phyloP scores from a whole-genome alignment of 1,140 invertebrate genomes.

The Lepidostoma basale region DNA sequence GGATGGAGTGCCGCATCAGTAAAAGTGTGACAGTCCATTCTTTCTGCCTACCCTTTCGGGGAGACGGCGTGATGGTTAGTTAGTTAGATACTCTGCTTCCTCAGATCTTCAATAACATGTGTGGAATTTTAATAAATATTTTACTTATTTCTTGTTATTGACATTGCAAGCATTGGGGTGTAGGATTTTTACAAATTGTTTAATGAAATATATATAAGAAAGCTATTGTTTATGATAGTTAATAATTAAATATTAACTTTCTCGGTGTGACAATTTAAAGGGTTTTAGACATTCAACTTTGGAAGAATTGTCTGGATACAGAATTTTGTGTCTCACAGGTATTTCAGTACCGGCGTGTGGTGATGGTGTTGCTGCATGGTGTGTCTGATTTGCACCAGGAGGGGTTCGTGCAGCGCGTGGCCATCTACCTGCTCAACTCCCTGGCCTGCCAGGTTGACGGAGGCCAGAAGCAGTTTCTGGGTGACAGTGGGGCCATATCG shows the following conservation, averaged over 20 bases:
- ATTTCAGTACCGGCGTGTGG: slow-evolving; percentile 89
- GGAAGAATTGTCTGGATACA: background rate
- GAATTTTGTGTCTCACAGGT: slow-evolving; percentile 64
- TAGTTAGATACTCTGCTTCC: too few species aligned
- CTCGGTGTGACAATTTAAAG: background rate
- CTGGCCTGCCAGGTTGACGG: slow-evolving; percentile 96
- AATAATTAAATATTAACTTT: background rate
- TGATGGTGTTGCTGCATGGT: slow-evolving; percentile 83
- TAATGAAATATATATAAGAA: too few species aligned
- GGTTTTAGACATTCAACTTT: background rate
- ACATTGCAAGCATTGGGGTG: too few species aligned
- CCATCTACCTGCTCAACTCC: slow-evolving; percentile 93
- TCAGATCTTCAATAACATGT: too few species aligned
- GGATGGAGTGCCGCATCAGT: too few species aligned
- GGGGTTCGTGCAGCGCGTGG: slow-evolving; percentile 91
- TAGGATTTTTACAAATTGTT: too few species aligned
- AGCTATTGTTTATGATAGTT: background rate
- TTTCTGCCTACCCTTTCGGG: too few species aligned
- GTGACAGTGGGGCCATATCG: slow-evolving; percentile 85
- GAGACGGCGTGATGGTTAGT: too few species aligned
- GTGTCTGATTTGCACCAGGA: slow-evolving; percentile 82
- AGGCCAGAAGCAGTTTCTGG: slow-evolving; percentile 87
- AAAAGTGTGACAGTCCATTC: too few species aligned
- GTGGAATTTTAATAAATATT: too few species aligned
- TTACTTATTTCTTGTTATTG: too few species aligned